These are phyloP conservation scores for Drosophila hydei DNA, from an alignment of 1,140 invertebrate species.

Conservation along the genomic window DNA sequence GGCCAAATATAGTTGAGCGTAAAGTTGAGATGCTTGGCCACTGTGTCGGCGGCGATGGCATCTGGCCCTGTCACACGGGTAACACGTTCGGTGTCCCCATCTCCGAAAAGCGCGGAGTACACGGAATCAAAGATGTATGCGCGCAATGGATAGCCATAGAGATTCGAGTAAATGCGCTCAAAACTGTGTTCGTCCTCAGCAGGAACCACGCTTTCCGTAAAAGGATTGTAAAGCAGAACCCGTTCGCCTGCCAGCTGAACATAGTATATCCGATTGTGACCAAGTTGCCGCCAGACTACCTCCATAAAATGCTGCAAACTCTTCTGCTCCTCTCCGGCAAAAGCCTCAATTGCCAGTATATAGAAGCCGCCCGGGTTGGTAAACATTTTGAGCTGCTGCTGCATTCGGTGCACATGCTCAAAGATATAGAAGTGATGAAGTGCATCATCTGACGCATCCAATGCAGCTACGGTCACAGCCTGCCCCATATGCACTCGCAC, in stretches of 20 bases:
- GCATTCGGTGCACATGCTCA: slow-evolving; percentile 17
- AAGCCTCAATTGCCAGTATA: slow-evolving; percentile 25
- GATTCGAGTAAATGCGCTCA: slow-evolving; percentile 49
- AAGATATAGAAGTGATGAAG: slow-evolving; percentile 42
- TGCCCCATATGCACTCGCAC: not conserved
- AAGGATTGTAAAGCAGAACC: slow-evolving; percentile 70
- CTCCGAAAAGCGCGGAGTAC: slow-evolving; percentile 55
- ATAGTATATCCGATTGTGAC: slow-evolving; percentile 67
- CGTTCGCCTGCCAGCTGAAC: slow-evolving; percentile 16
- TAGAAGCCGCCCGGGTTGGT: slow-evolving; percentile 47
- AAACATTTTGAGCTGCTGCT: not conserved
- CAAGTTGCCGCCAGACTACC: slow-evolving; percentile 39
- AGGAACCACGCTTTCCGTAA: slow-evolving; percentile 11
- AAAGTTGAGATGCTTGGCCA: slow-evolving; percentile 69
- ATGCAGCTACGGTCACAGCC: not conserved
- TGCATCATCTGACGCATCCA: accelerated
- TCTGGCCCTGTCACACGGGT: slow-evolving; percentile 60
- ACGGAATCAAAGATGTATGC: slow-evolving; percentile 77
- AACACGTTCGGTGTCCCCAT: slow-evolving; percentile 40
- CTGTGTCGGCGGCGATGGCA: slow-evolving; percentile 50
- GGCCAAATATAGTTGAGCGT: slow-evolving; percentile 62
- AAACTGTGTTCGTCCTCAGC: slow-evolving; percentile 29
- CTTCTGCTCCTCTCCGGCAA: not conserved
- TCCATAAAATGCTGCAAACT: slow-evolving; percentile 46
- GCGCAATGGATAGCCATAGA: slow-evolving; percentile 68